Base-by-base conservation (phyloP, 2,797 vertebrate species). In the Anisognathus igniventris region DNA sequence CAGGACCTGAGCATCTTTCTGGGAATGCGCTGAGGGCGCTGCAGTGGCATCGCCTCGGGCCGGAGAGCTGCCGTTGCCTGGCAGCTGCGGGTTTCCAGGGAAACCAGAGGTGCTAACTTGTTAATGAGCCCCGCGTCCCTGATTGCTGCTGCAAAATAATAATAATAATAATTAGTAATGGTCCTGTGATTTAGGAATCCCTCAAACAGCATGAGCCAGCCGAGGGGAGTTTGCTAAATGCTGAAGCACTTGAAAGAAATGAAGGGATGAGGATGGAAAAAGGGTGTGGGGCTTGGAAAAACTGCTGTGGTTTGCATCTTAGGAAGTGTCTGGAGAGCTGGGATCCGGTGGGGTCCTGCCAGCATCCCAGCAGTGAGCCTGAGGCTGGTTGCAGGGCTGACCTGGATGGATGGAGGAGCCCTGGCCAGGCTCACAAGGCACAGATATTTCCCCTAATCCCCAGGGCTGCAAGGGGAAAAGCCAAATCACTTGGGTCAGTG, bases 21-120 rank as follows among this genome's bases (percentile, higher is more conserved):
- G 5, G 71, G 75, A 71, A 45, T 3, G 79, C 81, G 93, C 80
- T 31, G 16, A 78, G 56, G 95, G 93, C 77, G 2, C 93, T 88
- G 91, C 88, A 33, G 92, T 12, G 75, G 90, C 95, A 92, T 96
- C 4, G 94, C 95, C 94, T 82, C n/a, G 7, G 92, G 95, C 91
- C 4, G 40, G 88, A 93, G 90, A 72, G 57, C 93, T 80, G 96
- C 89, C 48, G 97, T 98, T 98, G 97, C 98, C 97, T 97, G 97
- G 97, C 96, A 97, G 97, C 97, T 97, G 92, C 86, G 19, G 77
- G 98, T 98, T 98, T 97, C 98, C 97, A 96, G 98, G 97, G 97
- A 83, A 95, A 98, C 95, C 9, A 84, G 96, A 98, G 97, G 98
- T 96, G 96, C 96, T 97, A 97, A 97, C 97, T 98, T 97, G 97